A percentile compares a stretch with the other conserved stretches of the same genome.
Conservation (phyloP, 2,113 vertebrate species). For the Plestiodon gilberti region DNA sequence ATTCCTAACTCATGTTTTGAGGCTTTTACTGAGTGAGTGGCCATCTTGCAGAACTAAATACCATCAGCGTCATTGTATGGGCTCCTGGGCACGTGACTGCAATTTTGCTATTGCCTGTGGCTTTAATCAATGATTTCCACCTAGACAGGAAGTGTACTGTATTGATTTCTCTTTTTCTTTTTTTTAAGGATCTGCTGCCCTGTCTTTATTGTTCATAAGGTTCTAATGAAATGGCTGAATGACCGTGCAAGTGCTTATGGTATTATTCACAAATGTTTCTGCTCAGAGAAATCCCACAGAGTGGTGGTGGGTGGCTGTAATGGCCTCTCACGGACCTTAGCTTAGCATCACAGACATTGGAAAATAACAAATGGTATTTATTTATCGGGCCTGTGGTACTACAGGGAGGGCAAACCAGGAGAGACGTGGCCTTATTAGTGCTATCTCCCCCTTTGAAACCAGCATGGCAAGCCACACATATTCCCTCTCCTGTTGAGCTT, state of each 20-base stretch:
- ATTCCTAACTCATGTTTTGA: neutral
- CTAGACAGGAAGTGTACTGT: neutral
- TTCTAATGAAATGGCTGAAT: neutral
- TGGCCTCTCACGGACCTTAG: neutral
- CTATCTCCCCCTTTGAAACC: no score
- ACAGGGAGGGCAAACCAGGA: no score
- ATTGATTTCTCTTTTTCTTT: neutral
- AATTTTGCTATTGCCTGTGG: neutral
- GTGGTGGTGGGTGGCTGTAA: neutral
- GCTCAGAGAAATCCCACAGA: neutral
- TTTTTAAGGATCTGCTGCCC: neutral
- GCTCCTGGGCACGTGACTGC: neutral
- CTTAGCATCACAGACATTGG: neutral
- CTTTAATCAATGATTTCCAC: constrained; percentile 11
- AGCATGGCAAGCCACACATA: no score
- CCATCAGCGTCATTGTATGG: neutral
- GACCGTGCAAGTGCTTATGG: neutral
- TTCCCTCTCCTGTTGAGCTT: no score
- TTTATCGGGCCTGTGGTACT: no score
- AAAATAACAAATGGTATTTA: neutral
- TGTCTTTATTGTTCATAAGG: neutral
- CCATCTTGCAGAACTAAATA: neutral
- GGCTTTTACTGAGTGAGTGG: neutral
- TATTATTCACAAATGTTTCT: neutral
- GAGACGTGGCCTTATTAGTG: no score